A percentile compares a stretch with the other conserved stretches of the same genome.
These are phyloP conservation scores for Whitmania pigra DNA, from an alignment of 1,140 invertebrate species.

Conservation along the genomic window DNA sequence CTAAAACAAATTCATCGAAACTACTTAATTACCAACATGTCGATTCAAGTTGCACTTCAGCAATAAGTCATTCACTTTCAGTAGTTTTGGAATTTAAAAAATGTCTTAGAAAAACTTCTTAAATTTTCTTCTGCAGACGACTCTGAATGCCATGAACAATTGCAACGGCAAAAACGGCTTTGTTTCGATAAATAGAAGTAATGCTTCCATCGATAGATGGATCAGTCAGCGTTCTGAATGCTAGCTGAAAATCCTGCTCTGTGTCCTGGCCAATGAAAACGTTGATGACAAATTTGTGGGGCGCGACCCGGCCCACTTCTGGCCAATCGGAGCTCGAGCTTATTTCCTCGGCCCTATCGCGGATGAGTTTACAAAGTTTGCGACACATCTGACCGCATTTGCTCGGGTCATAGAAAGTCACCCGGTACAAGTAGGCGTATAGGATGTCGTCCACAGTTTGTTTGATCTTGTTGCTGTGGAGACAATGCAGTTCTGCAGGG, in stretches of 20 bases:
- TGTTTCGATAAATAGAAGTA: constrained; percentile 7
- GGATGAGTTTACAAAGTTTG: constrained; percentile 9
- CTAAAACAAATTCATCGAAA: no score
- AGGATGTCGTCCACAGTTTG: neutral
- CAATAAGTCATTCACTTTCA: no score
- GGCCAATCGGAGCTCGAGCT: neutral
- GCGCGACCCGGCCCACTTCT: neutral
- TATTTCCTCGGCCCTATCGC: constrained; percentile 5
- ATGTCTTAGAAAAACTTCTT: no score
- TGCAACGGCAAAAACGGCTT: neutral
- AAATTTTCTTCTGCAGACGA: no score
- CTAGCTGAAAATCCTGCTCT: constrained; percentile 11
- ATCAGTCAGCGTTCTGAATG: neutral
- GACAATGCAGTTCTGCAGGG: neutral
- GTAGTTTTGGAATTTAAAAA: no score
- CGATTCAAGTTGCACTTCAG: no score
- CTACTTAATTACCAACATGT: no score
- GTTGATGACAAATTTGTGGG: constrained; percentile 12
- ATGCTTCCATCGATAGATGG: neutral
- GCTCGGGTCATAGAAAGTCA: constrained; percentile 2
- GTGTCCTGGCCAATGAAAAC: constrained; percentile 17
- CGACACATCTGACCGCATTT: constrained; percentile 15
- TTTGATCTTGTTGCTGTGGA: constrained; percentile 1
- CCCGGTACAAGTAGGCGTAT: constrained; percentile 1
- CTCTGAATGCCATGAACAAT: constrained; percentile 9